phyloP scores from a whole-genome alignment of 64 coral and sea anemone genomes.

The Porites australiensis region DNA sequence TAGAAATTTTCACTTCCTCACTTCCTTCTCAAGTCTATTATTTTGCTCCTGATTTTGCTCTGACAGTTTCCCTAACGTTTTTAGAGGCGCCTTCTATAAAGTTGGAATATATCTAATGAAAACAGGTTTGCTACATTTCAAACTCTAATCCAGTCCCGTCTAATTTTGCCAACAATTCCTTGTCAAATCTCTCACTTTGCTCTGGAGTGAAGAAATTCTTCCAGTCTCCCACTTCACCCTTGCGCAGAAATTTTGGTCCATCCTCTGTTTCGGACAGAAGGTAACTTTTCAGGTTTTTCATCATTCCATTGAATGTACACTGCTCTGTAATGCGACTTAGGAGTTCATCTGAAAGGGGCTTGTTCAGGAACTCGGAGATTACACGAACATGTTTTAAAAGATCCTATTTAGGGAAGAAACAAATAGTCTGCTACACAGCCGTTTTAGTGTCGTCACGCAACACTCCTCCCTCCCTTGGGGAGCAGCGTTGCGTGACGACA shows the following conservation, averaged over 20 bases:
- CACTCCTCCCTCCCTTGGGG: no score
- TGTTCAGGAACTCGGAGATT: slow-evolving; percentile 24
- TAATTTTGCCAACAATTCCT: not conserved
- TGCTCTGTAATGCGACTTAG: slow-evolving; percentile 2
- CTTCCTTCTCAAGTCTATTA: no score
- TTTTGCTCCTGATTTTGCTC: no score
- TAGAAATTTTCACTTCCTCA: no score
- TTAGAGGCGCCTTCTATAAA: no score
- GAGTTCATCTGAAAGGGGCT: slow-evolving; percentile 17
- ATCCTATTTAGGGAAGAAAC: not conserved
- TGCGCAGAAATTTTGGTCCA: not conserved
- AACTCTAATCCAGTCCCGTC: not conserved
- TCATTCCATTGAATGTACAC: slow-evolving; percentile 26
- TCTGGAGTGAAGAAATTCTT: slow-evolving; percentile 27
- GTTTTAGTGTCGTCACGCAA: no score
- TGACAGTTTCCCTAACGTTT: no score
- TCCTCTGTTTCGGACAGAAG: not conserved
- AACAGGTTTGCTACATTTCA: not conserved
- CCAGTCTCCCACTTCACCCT: slow-evolving; percentile 19
- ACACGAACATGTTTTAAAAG: not conserved
- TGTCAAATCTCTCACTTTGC: slow-evolving; percentile 19
- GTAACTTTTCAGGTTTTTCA: not conserved
- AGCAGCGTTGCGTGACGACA: no score
- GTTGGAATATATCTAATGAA: no score
- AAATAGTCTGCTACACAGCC: not conserved